Conservation (phyloP, 1,140 invertebrate species). For the Drosophila paulistorum region DNA sequence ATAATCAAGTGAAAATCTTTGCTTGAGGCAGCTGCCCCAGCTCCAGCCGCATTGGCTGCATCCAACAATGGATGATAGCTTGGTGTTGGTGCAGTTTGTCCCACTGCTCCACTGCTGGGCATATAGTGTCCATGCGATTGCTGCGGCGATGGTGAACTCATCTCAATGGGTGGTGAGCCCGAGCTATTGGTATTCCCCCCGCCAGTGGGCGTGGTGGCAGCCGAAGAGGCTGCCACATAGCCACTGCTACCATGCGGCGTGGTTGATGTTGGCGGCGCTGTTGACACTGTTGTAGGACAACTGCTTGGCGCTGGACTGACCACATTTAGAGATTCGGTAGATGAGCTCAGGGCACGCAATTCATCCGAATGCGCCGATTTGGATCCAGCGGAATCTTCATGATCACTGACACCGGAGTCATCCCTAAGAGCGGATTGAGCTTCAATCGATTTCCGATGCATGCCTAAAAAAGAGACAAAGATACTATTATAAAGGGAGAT, state of each 20-base stretch:
- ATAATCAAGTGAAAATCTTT: conserved; percentile 81
- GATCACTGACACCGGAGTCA: conserved; percentile 85
- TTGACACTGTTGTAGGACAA: conserved; percentile 55
- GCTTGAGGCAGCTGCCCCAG: conserved; percentile 70
- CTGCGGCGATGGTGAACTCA: conserved; percentile 68
- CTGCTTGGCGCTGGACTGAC: conserved; percentile 76
- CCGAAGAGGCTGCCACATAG: conserved; percentile 53
- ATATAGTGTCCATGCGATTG: conserved; percentile 15
- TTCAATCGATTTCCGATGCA: conserved; percentile 99
- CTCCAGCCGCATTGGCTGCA: conserved; percentile 75
- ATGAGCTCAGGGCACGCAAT: conserved; percentile 60
- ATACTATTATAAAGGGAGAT: background rate
- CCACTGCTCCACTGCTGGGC: conserved; percentile 5
- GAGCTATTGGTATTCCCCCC: conserved; percentile 65
- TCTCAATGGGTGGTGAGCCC: conserved; percentile 72
- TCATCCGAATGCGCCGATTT: conserved; percentile 73
- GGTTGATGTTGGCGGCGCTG: conserved; percentile 51
- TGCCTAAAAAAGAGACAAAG: conserved; percentile 87
- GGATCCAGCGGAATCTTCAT: conserved; percentile 73
- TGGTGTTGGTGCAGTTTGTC: conserved; percentile 45
- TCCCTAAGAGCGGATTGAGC: conserved; percentile 96
- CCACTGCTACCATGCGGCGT: conserved; percentile 62
- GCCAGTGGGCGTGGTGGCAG: conserved; percentile 62
- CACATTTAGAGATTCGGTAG: conserved; percentile 75
- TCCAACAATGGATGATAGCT: conserved; percentile 75